Evolutionary conservation across 2,888 invertebrate species (phyloP).

Genomic region (Nipponacmea schrenckii): DNA sequence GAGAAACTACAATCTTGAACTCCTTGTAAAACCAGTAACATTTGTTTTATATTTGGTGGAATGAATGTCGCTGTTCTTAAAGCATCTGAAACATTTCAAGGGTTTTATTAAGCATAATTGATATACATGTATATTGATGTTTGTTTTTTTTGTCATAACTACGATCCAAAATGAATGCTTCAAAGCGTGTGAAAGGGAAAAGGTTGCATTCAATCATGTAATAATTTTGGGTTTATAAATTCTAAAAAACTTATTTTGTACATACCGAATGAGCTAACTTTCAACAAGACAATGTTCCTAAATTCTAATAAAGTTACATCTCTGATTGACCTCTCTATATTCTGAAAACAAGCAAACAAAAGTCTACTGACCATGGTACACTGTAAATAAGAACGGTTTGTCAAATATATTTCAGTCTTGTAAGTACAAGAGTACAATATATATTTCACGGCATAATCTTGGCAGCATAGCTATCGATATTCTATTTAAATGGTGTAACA

Average conservation of each 20-base stretch:
- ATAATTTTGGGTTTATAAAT: too few relatives aligned
- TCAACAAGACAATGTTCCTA: slow-evolving; percentile 55
- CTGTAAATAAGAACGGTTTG: too few relatives aligned
- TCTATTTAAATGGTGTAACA: not conserved
- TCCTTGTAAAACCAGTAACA: slow-evolving; percentile 58
- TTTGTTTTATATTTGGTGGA: slow-evolving; percentile 51
- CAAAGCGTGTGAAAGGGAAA: too few relatives aligned
- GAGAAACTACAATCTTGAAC: slow-evolving; percentile 59
- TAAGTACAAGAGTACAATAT: too few relatives aligned
- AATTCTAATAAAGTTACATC: slow-evolving; percentile 54
- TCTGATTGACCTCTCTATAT: slow-evolving; percentile 44
- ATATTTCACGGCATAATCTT: too few relatives aligned
- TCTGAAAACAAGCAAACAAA: slow-evolving; percentile 43
- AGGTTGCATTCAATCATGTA: too few relatives aligned
- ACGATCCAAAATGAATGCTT: too few relatives aligned
- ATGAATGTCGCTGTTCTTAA: slow-evolving; percentile 24
- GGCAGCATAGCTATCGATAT: not conserved
- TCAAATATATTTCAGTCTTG: too few relatives aligned
- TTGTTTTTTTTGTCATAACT: too few relatives aligned
- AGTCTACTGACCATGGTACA: not conserved
- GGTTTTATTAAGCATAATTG: too few relatives aligned
- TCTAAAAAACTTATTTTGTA: not conserved
- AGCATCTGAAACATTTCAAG: slow-evolving; percentile 35
- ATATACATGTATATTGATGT: too few relatives aligned
- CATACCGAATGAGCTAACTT: slow-evolving; percentile 53